phyloP scores from a whole-genome alignment of 1,140 invertebrate species.

The Diachasma alloeum region DNA sequence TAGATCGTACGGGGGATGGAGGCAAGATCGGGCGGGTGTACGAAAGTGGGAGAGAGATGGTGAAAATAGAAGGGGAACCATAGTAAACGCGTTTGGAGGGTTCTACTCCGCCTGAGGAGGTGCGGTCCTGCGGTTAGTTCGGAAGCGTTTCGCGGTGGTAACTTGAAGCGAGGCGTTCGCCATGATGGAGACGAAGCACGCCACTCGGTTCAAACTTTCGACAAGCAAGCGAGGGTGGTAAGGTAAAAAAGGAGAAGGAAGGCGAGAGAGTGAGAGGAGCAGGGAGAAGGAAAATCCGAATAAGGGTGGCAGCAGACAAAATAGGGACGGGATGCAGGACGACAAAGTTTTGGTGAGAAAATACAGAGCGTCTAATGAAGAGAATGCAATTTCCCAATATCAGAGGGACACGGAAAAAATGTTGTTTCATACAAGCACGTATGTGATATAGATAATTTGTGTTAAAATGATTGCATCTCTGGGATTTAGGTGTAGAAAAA shows the following conservation, averaged over 20 bases:
- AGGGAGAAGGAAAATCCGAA: background rate
- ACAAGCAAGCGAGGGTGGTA: slow-evolving; percentile 25
- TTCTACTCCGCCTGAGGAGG: slow-evolving; percentile 19
- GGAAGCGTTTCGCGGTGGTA: slow-evolving; percentile 43
- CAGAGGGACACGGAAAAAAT: background rate
- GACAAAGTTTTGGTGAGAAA: too few relatives aligned
- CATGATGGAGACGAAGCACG: slow-evolving; percentile 43
- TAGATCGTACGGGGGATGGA: background rate
- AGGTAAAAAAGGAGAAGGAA: background rate
- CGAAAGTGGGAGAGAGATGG: slow-evolving; percentile 3
- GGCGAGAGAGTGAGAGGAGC: too few relatives aligned
- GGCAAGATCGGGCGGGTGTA: background rate
- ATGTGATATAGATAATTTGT: background rate
- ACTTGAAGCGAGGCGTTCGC: slow-evolving; percentile 41
- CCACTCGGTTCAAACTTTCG: slow-evolving; percentile 42
- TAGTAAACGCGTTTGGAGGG: slow-evolving; percentile 13
- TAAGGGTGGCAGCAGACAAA: background rate
- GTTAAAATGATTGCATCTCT: background rate
- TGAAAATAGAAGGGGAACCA: slow-evolving; percentile 5
- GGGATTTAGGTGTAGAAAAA: background rate
- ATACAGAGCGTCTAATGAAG: too few relatives aligned
- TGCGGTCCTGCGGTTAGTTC: slow-evolving; percentile 46
- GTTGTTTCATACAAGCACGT: background rate
- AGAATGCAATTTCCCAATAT: too few relatives aligned
- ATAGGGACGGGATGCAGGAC: background rate